phyloP scores from a whole-genome alignment of 2,113 vertebrate species.

The Hemibates koningsi region DNA sequence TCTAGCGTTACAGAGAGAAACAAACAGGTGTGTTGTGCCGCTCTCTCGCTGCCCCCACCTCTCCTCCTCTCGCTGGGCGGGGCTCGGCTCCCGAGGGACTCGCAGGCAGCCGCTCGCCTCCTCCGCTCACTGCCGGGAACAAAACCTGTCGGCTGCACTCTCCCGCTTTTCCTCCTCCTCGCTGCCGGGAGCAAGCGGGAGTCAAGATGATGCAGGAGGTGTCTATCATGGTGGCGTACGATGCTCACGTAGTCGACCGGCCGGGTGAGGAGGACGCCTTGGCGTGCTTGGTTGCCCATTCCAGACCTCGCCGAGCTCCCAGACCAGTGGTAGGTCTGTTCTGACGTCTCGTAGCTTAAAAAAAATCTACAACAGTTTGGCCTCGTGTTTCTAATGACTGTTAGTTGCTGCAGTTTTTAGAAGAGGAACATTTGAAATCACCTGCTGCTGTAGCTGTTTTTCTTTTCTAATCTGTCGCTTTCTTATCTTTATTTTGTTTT shows the following conservation, averaged over 20 bases:
- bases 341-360: neutral
- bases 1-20: conserved; percentile 48
- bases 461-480: neutral
- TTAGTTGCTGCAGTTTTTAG: neutral
- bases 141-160: conserved; percentile 36
- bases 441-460: neutral
- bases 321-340: conserved; percentile 83
- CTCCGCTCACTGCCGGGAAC: conserved; percentile 35
- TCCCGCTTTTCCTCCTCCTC: neutral
- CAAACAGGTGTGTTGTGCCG: conserved; percentile 67
- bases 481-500: neutral
- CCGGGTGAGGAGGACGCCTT: conserved; percentile 86
- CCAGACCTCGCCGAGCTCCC: conserved; percentile 85
- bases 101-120: conserved; percentile 32
- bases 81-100: conserved; percentile 36
- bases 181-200: neutral
- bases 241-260: conserved; percentile 91
- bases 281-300: conserved; percentile 84
- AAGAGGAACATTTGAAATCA: neutral
- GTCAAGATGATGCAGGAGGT: conserved; percentile 96
- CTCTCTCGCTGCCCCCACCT: neutral
- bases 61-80: conserved; percentile 34
- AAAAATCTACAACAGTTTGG: neutral
- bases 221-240: conserved; percentile 91
- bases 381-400: rapidly evolving